Evolutionary conservation across 2,888 invertebrate species (phyloP), one percentile per base, ranked within the genome.

Genomic region (Podotricha telesiphe): DNA sequence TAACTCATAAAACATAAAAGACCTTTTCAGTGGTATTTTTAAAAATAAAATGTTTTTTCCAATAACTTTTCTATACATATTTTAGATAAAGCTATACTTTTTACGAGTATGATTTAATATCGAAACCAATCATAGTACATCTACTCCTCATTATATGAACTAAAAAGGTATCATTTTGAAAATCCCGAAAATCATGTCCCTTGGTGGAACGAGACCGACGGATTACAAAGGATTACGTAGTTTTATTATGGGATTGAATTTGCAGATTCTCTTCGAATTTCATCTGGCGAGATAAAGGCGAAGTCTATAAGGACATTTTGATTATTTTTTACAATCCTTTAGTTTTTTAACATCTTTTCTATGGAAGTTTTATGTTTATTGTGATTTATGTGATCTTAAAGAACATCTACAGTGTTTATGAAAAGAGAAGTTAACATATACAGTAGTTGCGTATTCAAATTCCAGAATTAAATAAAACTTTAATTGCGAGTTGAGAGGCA

Each of bases 151-250:
- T 58, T 45, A 45, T 11, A n/a, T 10, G 34, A 61, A 48, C 45
- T 45, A 53, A 55, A 53, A 37, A 62, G 53, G 34, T 19, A 20
- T 67, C 53, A 55, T 53, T 45, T 15, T 55, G 55, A 28, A 51
- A 62, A 61, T 7, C 53, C 45, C 34, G 61, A 67, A 67, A 61
- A 62, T 62, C 37, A 45, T 45, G 40, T 34, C 53, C 45, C 20
- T 40, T 40, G 53, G 19, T 10, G 45, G 34, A 61, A 61, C 48
- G 53, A 61, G 42, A 50, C 51, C 67, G 63, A 45, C 47, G 67
- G 71, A 71, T 73, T 74, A 73, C 73, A 66, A 67, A 67, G 68
- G 70, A 65, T 74, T 70, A 74, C 70, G 58, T 69, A 66, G 68
- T 72, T 70, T 70, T 62, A 68, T 70, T 68, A 65, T 58, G 62